Evolutionary conservation across 2,113 vertebrate genomes (phyloP).

Genomic region (Zootoca vivipara): DNA sequence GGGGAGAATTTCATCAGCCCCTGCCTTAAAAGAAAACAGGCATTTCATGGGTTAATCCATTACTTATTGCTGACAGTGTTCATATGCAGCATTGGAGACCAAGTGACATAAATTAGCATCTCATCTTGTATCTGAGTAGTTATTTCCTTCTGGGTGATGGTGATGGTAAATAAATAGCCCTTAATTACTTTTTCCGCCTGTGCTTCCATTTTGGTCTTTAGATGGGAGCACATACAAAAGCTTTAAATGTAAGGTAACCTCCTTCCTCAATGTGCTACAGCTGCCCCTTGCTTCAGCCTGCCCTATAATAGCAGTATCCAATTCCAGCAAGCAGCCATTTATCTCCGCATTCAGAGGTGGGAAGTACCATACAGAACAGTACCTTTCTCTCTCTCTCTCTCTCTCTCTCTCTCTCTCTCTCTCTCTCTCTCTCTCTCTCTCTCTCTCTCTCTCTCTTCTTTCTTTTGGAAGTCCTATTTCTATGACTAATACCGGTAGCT

Average conservation of each 20-base stretch:
- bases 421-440: too few species aligned
- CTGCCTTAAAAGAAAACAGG: conserved; percentile 1
- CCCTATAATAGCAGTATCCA: background rate
- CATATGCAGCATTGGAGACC: background rate
- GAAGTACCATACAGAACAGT: background rate
- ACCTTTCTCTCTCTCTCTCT: too few species aligned
- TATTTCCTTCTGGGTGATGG: background rate
- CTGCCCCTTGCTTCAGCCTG: background rate
- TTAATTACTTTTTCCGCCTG: background rate
- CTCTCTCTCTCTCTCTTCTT: background rate
- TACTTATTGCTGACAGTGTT: background rate
- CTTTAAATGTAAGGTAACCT: background rate
- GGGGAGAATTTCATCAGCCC: background rate
- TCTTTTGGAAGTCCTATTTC: too few species aligned
- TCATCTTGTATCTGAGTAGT: background rate
- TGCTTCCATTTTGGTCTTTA: background rate
- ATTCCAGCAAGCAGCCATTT: background rate
- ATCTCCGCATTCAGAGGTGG: background rate
- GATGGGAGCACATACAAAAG: background rate
- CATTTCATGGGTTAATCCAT: background rate
- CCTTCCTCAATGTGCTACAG: background rate
- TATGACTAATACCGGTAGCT: background rate
- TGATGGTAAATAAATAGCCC: background rate
- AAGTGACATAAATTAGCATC: conserved; percentile 1
- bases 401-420: too few species aligned